Percentiles rank a stretch among this genome's conserved stretches.
Evolutionary conservation across 2,888 invertebrate genomes (phyloP).

Genomic region (Papilio protenor): DNA sequence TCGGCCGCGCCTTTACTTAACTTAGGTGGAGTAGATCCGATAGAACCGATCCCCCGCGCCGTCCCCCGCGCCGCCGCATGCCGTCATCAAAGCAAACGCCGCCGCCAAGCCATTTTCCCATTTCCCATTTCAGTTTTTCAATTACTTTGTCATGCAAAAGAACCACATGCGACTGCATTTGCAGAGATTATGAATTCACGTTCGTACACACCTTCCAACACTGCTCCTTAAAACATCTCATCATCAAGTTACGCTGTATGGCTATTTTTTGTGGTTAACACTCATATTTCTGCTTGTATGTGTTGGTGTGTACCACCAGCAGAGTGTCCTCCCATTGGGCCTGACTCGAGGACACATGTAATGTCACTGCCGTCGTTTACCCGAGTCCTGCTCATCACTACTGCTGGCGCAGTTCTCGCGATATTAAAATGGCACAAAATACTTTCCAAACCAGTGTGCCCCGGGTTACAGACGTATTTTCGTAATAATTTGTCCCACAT

Average conservation of each 20-base stretch:
- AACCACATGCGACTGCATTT: not conserved
- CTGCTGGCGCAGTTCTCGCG: not conserved
- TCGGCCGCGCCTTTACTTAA: no score
- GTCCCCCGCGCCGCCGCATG: not conserved
- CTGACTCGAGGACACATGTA: not conserved
- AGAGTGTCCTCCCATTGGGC: not conserved
- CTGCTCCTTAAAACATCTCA: not conserved
- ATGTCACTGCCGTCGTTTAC: not conserved
- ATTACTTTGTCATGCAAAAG: slow-evolving; percentile 2
- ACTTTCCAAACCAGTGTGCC: no score
- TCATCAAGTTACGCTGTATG: not conserved
- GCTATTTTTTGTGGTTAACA: not conserved
- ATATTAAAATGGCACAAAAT: no score
- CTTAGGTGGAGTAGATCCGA: no score
- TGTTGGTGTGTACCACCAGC: not conserved
- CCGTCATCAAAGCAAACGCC: slow-evolving; percentile 8
- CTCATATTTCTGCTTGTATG: not conserved
- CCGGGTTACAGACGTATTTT: no score
- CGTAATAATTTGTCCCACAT: no score
- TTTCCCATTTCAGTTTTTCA: not conserved
- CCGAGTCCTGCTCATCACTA: no score
- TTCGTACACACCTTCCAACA: not conserved
- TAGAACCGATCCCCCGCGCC: no score
- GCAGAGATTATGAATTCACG: not conserved
- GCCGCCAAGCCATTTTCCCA: not conserved